Base-by-base conservation (phyloP, 2,888 invertebrate species). In the Lycaena phlaeas region DNA sequence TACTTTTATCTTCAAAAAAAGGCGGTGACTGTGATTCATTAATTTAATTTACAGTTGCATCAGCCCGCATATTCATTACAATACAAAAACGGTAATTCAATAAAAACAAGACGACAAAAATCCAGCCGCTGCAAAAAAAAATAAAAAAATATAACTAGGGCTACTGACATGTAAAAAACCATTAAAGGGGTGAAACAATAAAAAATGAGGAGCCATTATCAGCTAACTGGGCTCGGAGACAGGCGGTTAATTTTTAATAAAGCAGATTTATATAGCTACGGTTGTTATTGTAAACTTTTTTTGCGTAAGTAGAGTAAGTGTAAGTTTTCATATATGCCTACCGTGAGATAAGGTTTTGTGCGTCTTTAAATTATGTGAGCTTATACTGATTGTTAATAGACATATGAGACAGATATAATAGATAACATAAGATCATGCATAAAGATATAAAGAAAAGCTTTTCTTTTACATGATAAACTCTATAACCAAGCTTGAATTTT, bases 41-140 rank as follows among this genome's bases (percentile, higher is more conserved):
- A 63, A 78, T 78, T 71, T 69, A 70, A 59, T 64, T 56, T 60
- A 68, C 69, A 67, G 64, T 73, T 70, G 68, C 67, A 70, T 65
- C 64, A 69, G 64, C 81, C 79, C 79, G 76, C 77, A 77, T 84
- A 79, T 78, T 75, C 71, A 81, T 81, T 77, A 75, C 73, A 46
- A 46, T 50, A 71, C 55, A 79, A 79, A 81, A 81, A 78, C 67
- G 56, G 79, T 82, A 82, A 84, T 82, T 81, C 81, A 81, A 82
- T 82, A 82, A 79, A 82, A 82, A 81, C 70, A 76, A 78, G 71
- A 73, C 61, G 74, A 79, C 76, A 74, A 70, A 72, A 81, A 81
- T 75, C 72, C 60, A 54, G 78, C 75, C 68, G 82, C 77, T 78
- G 65, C 60, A 56, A 67, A 60, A 74, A 78, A 77, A n/a, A n/a